Evolutionary conservation across 2,113 vertebrate species (phyloP).

Genomic region (Cinclus mexicanus): DNA sequence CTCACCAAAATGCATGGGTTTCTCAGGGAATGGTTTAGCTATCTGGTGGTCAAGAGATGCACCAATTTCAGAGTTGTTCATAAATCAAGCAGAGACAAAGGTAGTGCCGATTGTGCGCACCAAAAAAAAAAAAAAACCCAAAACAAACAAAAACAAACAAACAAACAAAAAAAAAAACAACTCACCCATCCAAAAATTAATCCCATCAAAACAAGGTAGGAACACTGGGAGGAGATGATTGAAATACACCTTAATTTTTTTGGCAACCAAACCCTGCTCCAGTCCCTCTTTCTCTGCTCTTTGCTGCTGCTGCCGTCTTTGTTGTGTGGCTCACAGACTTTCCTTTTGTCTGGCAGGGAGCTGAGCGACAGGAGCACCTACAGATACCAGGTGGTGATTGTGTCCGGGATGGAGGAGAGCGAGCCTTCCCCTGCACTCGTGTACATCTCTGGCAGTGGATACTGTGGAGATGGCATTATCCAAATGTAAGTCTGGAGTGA

Average conservation of each 20-base stretch:
- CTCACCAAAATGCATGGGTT: fast-evolving
- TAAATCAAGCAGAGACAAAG: not conserved
- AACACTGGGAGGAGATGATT: not conserved
- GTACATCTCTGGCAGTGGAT: constrained; percentile 86
- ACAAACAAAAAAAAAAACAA: not conserved
- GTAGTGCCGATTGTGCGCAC: fast-evolving
- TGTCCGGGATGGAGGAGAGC: constrained; percentile 83
- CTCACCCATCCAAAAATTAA: not conserved
- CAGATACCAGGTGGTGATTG: constrained; percentile 85
- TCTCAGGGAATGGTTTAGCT: not conserved
- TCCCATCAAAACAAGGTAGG: not conserved
- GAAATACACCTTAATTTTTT: not conserved
- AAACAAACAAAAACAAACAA: not conserved
- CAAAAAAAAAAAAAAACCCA: not conserved
- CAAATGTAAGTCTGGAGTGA: constrained; percentile 81
- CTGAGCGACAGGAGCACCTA: constrained; percentile 77
- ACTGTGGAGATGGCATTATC: constrained; percentile 93
- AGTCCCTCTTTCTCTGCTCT: not conserved
- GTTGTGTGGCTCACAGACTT: not conserved
- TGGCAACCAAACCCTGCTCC: not conserved
- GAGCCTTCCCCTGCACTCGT: constrained; percentile 84
- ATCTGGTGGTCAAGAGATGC: not conserved
- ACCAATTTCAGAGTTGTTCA: not conserved
- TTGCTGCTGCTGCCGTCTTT: not conserved
- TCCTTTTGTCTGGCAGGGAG: constrained; percentile 77